Evolutionary conservation across 2,888 invertebrate species (phyloP), one percentile per base, ranked within the genome.

Genomic region (Anticlea derivata): DNA sequence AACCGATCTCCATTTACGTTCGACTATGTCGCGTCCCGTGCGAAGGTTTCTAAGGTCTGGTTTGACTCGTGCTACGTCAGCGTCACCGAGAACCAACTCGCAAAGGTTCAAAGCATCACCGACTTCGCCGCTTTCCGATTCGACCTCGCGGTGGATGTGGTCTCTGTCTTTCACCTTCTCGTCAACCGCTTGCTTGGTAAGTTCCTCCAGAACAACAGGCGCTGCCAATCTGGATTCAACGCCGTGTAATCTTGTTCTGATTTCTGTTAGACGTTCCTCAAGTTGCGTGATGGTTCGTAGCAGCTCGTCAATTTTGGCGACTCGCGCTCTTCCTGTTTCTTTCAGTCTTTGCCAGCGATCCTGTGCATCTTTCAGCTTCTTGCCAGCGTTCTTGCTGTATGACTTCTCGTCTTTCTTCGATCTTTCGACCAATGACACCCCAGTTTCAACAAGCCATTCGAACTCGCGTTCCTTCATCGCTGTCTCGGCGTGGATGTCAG

Each of bases 31-130:
- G 40, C 94, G 93, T 0, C 95, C 94, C 0, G 88, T 86, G 20
- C 92, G 93, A 7, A 96, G 87, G 41, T 93, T 93, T 26, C 94
- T 93, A 0, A 94, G 93, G 56, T 95, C 94, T 43, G 96, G 94
- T 62, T 95, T 93, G 0, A 93, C 93, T 67, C 94, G 94, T 79
- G 94, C 93, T 0, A 93, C 91, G 61, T 96, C 95, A 1, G 94
- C 93, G 66, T 96, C 96, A 65, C 92, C 95, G 34, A 96, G 83
- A 1, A 96, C 83, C 34, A 96, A 91, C 66, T 96, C 96, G 66
- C 96, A 96, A 8, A 95, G 92, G 70, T 96, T 96, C 1, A 97
- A 80, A 0, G 96, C 93, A 70, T 96, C 95, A 1, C 94, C 95
- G 2, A 97, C 93, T 65, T 95, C 94, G 37, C 93, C 93, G 71